Percentiles rank a stretch among this genome's conserved stretches.
These are phyloP conservation scores for Bolinopsis microptera DNA, from an alignment of 37 sponge, comb jelly and placozoan species.

Conservation along the genomic window DNA sequence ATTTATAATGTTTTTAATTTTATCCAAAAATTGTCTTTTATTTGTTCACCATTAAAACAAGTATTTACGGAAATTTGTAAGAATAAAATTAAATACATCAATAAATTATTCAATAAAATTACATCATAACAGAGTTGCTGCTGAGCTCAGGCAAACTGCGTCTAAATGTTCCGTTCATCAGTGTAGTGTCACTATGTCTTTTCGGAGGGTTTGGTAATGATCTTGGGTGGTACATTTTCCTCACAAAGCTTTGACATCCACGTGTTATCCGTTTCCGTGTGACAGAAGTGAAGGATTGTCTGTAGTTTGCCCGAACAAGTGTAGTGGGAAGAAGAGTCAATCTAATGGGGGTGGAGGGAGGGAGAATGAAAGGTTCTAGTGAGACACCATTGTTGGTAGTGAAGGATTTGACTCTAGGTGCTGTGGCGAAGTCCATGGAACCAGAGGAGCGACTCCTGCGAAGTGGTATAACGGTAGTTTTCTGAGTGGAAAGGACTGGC, in stretches of 20 bases:
- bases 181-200: background rate
- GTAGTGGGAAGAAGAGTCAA: constrained; percentile 19
- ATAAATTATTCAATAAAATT: background rate
- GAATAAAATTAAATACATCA: background rate
- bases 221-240: constrained; percentile 52
- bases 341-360: background rate
- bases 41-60: background rate
- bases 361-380: background rate
- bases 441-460: background rate
- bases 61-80: background rate
- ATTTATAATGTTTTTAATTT: constrained; percentile 15
- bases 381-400: background rate
- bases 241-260: constrained; percentile 11
- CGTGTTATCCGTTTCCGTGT: background rate
- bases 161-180: background rate
- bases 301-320: background rate
- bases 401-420: background rate
- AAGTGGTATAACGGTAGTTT: background rate
- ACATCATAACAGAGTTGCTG: background rate
- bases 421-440: background rate
- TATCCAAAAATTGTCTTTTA: constrained; percentile 14
- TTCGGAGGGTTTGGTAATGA: constrained; percentile 9
- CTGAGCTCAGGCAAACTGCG: constrained; percentile 21
- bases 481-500: background rate
- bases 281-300: background rate